Evolutionary conservation across 2,113 vertebrate species (phyloP).

Genomic region (Ariopsis seemanni): DNA sequence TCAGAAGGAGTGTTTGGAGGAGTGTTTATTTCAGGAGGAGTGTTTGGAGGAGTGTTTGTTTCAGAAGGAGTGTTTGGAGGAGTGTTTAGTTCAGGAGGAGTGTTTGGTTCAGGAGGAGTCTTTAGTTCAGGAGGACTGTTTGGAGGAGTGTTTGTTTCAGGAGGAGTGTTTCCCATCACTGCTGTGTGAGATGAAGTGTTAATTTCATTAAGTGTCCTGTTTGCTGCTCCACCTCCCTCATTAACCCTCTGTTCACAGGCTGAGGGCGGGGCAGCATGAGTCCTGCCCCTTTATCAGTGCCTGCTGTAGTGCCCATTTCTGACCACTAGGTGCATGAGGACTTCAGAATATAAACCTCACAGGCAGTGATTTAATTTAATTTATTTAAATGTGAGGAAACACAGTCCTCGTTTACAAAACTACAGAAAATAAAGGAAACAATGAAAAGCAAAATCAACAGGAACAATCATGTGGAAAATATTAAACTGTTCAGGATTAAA

Average conservation of each 20-base stretch:
- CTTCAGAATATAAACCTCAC: background rate
- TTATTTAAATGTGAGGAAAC: background rate
- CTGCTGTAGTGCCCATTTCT: background rate
- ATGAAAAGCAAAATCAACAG: background rate
- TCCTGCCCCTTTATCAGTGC: background rate
- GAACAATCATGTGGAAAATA: background rate
- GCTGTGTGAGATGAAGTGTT: background rate
- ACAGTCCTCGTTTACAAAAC: background rate
- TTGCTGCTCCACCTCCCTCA: background rate
- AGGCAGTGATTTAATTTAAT: background rate
- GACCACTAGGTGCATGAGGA: background rate
- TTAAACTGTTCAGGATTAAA: background rate
- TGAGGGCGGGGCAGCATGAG: background rate
- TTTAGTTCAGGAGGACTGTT: no score
- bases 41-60: no score
- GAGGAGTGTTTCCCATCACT: background rate
- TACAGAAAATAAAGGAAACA: background rate
- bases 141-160: no score
- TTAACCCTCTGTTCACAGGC: background rate
- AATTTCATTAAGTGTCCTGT: background rate
- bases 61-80: no score
- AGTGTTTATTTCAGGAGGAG: no score
- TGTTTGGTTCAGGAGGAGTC: no score
- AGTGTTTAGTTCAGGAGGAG: no score
- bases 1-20: no score